A percentile compares a stretch with the other conserved stretches of the same genome.
phyloP scores from a whole-genome alignment of 2,113 vertebrate genomes.

The Callocephalon fimbriatum region DNA sequence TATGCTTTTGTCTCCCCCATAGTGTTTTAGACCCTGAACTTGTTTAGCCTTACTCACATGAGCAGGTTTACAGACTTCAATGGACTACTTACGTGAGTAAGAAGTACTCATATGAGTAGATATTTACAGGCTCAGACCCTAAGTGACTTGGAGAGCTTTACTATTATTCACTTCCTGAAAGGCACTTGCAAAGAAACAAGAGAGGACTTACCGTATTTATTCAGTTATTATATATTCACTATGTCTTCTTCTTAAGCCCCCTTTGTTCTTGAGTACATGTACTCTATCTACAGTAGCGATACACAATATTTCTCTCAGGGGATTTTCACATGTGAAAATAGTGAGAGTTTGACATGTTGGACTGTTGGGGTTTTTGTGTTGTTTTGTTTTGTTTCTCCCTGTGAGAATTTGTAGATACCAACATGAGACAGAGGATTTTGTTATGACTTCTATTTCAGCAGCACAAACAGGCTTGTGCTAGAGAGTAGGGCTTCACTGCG shows the following conservation, averaged over 20 bases:
- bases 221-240: constrained; percentile 74
- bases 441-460: neutral
- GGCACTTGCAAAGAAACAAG: constrained; percentile 73
- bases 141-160: constrained; percentile 72
- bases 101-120: constrained; percentile 69
- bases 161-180: constrained; percentile 73
- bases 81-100: constrained; percentile 69
- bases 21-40: constrained; percentile 73
- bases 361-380: constrained; percentile 5
- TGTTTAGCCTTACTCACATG: constrained; percentile 71
- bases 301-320: constrained; percentile 55
- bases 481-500: neutral
- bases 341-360: neutral
- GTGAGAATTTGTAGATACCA: constrained; percentile 48
- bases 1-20: constrained; percentile 69
- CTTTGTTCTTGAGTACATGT: constrained; percentile 70
- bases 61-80: constrained; percentile 72
- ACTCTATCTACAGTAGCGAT: constrained; percentile 63
- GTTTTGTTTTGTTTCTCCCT: constrained; percentile 55
- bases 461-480: constrained; percentile 14
- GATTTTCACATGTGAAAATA: constrained; percentile 56
- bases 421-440: constrained; percentile 55
- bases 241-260: constrained; percentile 70
- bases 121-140: constrained; percentile 71
- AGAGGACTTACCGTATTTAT: constrained; percentile 72